These are phyloP conservation scores for Aphrophora alni DNA, from an alignment of 2,888 invertebrate genomes.

Conservation along the genomic window DNA sequence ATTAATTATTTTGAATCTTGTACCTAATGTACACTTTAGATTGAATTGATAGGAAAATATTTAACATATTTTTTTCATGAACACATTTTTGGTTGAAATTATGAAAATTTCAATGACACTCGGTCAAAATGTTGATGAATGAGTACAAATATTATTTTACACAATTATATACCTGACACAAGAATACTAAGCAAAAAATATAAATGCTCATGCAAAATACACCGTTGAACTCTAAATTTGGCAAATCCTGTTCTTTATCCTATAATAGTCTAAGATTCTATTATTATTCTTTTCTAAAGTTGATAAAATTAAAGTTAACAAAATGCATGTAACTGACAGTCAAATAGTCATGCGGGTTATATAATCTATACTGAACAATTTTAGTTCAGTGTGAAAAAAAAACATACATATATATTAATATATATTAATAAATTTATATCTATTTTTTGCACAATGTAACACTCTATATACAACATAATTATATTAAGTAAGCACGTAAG, in stretches of 20 bases:
- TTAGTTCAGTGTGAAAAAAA: not conserved
- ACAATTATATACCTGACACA: too few relatives aligned
- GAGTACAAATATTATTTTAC: too few relatives aligned
- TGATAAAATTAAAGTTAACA: not conserved
- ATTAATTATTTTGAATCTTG: too few relatives aligned
- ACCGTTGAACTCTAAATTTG: not conserved
- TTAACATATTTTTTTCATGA: too few relatives aligned
- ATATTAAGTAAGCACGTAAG: conserved; percentile 4
- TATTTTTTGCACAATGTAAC: not conserved
- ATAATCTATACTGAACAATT: not conserved
- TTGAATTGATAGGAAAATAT: too few relatives aligned
- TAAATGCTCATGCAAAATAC: too few relatives aligned
- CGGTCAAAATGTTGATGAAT: too few relatives aligned
- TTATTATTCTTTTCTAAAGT: not conserved
- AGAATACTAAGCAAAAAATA: too few relatives aligned
- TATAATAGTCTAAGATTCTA: not conserved
- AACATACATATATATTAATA: too few relatives aligned
- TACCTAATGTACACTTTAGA: too few relatives aligned
- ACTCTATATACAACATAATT: conserved; percentile 7
- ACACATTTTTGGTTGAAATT: too few relatives aligned
- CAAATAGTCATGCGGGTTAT: not conserved
- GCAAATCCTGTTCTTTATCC: not conserved
- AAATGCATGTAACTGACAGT: not conserved
- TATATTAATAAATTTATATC: not conserved
- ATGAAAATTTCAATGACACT: too few relatives aligned